Evolutionary conservation across 2,888 invertebrate species (phyloP).

Genomic region (Argyresthia albistria): DNA sequence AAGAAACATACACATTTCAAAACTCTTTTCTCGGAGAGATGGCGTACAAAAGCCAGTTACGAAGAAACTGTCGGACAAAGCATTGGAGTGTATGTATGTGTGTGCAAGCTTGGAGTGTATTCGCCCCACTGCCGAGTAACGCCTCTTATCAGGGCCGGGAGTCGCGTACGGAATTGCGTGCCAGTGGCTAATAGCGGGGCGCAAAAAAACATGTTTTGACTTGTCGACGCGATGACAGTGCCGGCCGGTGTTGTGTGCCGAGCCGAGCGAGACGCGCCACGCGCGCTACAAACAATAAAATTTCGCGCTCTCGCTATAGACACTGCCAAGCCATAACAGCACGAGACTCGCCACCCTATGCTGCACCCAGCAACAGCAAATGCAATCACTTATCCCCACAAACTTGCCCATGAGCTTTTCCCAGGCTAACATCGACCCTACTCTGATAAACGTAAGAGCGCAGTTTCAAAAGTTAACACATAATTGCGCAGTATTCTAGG

Average conservation of each 20-base stretch:
- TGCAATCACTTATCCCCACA: slow-evolving; percentile 17
- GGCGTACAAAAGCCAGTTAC: slow-evolving; percentile 1
- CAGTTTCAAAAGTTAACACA: not conserved
- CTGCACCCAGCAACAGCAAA: slow-evolving; percentile 50
- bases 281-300: no score
- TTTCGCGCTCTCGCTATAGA: no score
- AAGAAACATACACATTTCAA: slow-evolving; percentile 18
- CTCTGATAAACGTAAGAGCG: not conserved
- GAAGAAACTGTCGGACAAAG: not conserved
- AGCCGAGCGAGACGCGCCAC: no score
- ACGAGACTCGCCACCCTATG: no score
- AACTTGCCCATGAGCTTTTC: not conserved
- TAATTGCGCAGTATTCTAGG: slow-evolving; percentile 1
- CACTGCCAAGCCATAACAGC: no score
- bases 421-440: not conserved
- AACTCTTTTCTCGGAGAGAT: not conserved
- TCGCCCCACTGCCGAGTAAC: slow-evolving; percentile 33
- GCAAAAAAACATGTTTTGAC: no score
- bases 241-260: no score
- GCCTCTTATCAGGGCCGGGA: slow-evolving; percentile 62
- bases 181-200: no score
- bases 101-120: slow-evolving; percentile 6
- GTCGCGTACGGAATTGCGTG: no score
- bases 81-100: slow-evolving; percentile 20
- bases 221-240: no score